Evolutionary conservation across 2,888 invertebrate genomes (phyloP).

Genomic region (Timema cristinae): DNA sequence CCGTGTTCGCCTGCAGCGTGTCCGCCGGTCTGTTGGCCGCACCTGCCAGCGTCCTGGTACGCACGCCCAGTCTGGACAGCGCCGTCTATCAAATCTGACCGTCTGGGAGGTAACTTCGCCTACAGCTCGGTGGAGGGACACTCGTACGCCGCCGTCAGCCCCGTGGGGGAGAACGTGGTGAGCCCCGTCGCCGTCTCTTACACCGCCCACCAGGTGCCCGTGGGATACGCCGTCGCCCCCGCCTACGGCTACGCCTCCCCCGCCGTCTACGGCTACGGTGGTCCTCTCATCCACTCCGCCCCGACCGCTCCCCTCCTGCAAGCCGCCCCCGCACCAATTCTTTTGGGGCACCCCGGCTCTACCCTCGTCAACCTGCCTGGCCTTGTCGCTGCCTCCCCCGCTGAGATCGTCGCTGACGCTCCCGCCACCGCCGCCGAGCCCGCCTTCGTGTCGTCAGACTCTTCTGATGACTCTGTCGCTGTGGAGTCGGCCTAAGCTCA

Average conservation of each 20-base stretch:
- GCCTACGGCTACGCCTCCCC: constrained; percentile 27
- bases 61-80: constrained; percentile 50
- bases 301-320: neutral
- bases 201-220: constrained; percentile 37
- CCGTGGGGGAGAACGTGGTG: constrained; percentile 43
- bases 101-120: constrained; percentile 53
- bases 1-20: constrained; percentile 5
- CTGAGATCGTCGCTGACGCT: neutral
- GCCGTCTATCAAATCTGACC: constrained; percentile 51
- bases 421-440: constrained; percentile 10
- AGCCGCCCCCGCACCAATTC: neutral
- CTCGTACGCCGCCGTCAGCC: constrained; percentile 48
- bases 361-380: too few species aligned
- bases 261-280: constrained; percentile 17
- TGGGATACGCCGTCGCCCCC: constrained; percentile 24
- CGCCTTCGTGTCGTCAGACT: neutral
- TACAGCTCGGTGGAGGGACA: constrained; percentile 52
- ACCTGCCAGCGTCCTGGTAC: constrained; percentile 39
- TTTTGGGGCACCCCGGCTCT: neutral
- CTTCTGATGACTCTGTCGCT: constrained; percentile 1
- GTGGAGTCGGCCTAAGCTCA: constrained; percentile 3
- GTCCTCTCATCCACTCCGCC: neutral
- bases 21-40: constrained; percentile 23
- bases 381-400: neutral
- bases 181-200: constrained; percentile 44